These are phyloP conservation scores for Alca torda DNA, from an alignment of 2,797 vertebrate species.

Conservation along the genomic window DNA sequence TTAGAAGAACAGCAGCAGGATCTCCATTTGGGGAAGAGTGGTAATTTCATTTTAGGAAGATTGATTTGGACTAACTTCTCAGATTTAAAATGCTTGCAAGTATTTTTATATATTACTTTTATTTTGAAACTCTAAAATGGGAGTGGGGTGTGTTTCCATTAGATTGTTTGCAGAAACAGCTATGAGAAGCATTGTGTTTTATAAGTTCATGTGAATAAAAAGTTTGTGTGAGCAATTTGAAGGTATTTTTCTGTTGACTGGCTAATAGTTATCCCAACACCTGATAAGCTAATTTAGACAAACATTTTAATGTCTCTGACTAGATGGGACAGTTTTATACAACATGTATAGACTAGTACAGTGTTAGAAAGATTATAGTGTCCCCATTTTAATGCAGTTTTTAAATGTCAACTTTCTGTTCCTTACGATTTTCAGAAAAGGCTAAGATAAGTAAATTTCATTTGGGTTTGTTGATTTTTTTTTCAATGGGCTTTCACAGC, in stretches of 20 bases:
- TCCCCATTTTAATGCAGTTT: neutral
- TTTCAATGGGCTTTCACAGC: neutral
- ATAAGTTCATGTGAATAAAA: neutral
- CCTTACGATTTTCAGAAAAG: neutral
- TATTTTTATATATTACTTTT: neutral
- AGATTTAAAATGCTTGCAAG: neutral
- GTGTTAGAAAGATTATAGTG: neutral
- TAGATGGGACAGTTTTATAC: neutral
- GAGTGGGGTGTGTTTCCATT: accelerated
- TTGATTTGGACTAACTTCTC: neutral
- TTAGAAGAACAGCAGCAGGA: neutral
- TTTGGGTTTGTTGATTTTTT: neutral
- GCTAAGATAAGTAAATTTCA: neutral
- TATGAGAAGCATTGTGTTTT: neutral
- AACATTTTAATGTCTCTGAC: neutral
- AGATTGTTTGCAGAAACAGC: neutral
- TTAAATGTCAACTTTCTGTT: neutral
- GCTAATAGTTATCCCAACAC: neutral
- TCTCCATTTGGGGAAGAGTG: neutral
- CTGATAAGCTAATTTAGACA: neutral
- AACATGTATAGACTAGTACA: neutral
- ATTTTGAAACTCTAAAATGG: neutral
- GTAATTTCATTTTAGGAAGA: neutral
- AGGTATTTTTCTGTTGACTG: neutral
- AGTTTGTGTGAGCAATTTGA: neutral